Evolutionary conservation across 2,888 invertebrate genomes (phyloP), one percentile per base, ranked within the genome.

Genomic region (Eupithecia abbreviata): DNA sequence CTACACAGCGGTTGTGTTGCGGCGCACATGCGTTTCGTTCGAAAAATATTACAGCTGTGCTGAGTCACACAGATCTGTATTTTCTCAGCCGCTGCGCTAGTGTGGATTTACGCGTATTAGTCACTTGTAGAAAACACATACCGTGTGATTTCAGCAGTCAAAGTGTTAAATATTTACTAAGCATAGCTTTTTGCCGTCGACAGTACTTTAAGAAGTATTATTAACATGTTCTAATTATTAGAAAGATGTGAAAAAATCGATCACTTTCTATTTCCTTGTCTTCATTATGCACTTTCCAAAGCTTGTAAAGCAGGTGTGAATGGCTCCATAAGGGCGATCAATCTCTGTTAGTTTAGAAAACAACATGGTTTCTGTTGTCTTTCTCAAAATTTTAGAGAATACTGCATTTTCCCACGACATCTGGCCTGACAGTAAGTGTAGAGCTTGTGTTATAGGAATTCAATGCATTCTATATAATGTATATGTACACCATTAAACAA

Each of bases 191-290:
- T 15, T 66, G 9, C 7, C 5, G 9, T 41, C 15, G 67, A 68
- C 45, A 45, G 43, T n/a, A 68, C 66, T 42, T 66, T 42, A 0
- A 42, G 2, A 65, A 41, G 66, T 42, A 43, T 67, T 67, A 67
- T 68, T 66, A 68, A 62, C 65, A 43, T 45, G 77, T 9, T 69
- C 78, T 74, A 76, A 74, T 83, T 84, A 80, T 75, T 80, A 79
- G 77, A 75, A 73, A 75, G 71, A 74, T 72, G 78, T 77, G 76
- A 85, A 84, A 75, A 80, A 76, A 55, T 71, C 65, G 76, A 80
- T 80, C 79, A 79, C 85, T 84, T 80, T 83, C 80, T 79, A 79
- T 81, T 83, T 80, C 76, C 62, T 78, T 80, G 72, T 73, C 71
- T 75, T 72, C 58, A 65, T 71, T 79, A 73, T 9, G 55, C 77